Base-by-base conservation (phyloP, 2,113 vertebrate genomes). In the Pyxicephalus adspersus region DNA sequence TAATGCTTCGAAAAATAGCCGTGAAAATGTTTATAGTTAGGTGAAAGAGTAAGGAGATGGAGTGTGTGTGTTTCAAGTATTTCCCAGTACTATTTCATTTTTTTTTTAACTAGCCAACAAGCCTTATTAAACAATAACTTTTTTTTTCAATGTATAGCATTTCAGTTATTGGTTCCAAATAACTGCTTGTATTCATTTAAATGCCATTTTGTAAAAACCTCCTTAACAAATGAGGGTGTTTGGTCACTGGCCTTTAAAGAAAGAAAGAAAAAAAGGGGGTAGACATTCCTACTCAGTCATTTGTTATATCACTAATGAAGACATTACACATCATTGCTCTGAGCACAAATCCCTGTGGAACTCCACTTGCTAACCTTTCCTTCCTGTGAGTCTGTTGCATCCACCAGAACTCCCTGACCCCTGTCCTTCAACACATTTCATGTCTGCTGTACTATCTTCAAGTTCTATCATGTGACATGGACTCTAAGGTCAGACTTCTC, bases 371-470 rank as follows among this genome's bases (percentile, higher is more conserved):
- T 73, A 58, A 73, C 70, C 52, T 73, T 4, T 73, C 57, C 26
- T 73, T 58, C 70, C 28, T 57, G 52, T 34, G 70, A 58, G 58
- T 73, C 70, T 58, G 17, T 57, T 73, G 26, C 25, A 73, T 73
- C 26, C 58, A 58, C 20, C 57, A 73, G 28, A 58, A 73, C 52
- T 54, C 38, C 68, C 28, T 58, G 52, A 73, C 70, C 70, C 52
- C 54, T 73, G 70, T 73, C 70, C 70, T 76, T 76, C 55, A 63
- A 76, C 73, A 63, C 57, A 76, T 76, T 76, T 63, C 63, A 63
- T 50, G 31, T 76, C 73, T 76, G 20, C 58, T 38, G n/a, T 26
- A 76, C 23, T 74, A 74, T 52, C 67, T 73, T 73, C 57, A 50
- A 63, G 31, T 20, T 34, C 54, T 28, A 22, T 63, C 73, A 38